Conservation (phyloP, 2,113 vertebrate genomes). For the Delphinapterus leucas region DNA sequence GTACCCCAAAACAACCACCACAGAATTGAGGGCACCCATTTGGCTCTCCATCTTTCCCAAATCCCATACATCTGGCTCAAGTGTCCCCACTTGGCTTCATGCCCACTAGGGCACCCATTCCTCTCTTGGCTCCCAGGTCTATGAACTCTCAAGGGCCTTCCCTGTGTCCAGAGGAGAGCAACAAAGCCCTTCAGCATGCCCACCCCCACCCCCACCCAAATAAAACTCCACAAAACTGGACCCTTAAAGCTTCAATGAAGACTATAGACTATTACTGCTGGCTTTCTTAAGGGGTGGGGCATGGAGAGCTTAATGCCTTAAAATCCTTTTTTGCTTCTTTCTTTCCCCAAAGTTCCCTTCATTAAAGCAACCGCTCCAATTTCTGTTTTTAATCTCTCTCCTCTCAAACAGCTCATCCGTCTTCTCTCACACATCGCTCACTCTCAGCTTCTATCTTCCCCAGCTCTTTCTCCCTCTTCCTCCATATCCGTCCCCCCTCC, state of each 20-base stretch:
- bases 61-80: background rate
- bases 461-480: background rate
- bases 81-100: background rate
- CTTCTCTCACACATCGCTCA: background rate
- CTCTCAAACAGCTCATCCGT: background rate
- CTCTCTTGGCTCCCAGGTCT: background rate
- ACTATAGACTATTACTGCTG: background rate
- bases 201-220: background rate
- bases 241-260: background rate
- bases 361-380: background rate
- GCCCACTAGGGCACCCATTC: background rate
- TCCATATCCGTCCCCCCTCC: background rate
- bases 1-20: background rate
- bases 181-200: background rate
- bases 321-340: background rate
- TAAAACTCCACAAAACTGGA: background rate
- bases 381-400: conserved; percentile 23
- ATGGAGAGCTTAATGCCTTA: background rate
- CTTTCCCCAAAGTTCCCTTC: background rate
- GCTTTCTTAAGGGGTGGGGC: background rate
- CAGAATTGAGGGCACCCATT: background rate
- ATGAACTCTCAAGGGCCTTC: background rate
- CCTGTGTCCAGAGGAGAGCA: background rate
- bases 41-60: background rate
- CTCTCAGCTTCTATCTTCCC: background rate